Evolutionary conservation across 2,113 vertebrate genomes (phyloP), one percentile per base, ranked within the genome.

Genomic region (Centropristis striata): DNA sequence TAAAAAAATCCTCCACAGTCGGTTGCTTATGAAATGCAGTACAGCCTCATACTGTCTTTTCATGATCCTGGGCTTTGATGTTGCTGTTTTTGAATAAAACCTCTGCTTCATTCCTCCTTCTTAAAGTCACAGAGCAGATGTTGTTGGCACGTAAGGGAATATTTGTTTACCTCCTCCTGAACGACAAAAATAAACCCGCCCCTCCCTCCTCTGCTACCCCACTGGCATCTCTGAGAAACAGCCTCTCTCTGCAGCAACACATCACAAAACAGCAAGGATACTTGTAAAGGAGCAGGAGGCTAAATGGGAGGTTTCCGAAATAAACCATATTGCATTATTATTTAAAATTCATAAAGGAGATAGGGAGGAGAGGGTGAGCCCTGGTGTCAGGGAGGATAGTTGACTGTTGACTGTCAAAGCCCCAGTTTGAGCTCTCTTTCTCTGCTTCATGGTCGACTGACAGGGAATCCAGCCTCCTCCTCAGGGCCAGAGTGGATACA

Each of bases 111-210:
- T 59, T 63, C 57, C 61, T 49, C 47, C 55, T 8, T 85, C 68
- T 66, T 71, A 70, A 86, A 75, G 76, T 66, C 55, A 61, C 67
- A 65, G 36, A 83, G 66, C 61, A 63, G 61, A 72, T 72, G 44
- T 76, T 82, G 36, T 59, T 7, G 63, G 18, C 63, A 51, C 25
- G 8, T 54, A 13, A 27, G 78, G 71, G 36, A 78, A 66, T 82
- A 77, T 74, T 64, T 49, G 86, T 83, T 87, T 81, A 69, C 61
- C 41, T 80, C 54, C 44, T 61, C 15, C 15, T 79, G 68, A 72
- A 76, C 63, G 67, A 81, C 74, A 69, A 68, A 90, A 84, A 88
- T 84, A 90, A 85, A 70, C 49, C 50, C 4, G 74, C 64, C 77
- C 80, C 71, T 67, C 64, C 61, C 51, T 54, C 51, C 36, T 54